phyloP scores from a whole-genome alignment of 2,113 vertebrate genomes.

The Dryoscopus gambensis region DNA sequence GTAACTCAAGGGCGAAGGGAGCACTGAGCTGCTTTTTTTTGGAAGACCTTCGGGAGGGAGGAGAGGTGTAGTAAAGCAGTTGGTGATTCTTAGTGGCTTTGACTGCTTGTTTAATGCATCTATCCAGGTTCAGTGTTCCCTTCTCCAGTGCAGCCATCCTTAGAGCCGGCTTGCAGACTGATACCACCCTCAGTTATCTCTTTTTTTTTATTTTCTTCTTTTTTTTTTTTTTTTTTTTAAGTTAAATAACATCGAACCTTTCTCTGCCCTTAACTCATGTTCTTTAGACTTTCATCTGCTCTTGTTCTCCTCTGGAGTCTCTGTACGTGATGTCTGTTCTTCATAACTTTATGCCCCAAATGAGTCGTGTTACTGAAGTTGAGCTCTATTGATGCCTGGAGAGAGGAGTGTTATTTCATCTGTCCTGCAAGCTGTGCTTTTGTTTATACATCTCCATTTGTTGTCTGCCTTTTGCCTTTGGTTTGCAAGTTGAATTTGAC shows the following conservation, averaged over 20 bases:
- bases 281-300: not conserved
- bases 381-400: not conserved
- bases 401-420: conserved; percentile 14
- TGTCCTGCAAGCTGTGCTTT: conserved; percentile 30
- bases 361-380: not conserved
- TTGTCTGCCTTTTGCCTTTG: not conserved
- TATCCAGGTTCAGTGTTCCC: not conserved
- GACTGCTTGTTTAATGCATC: not conserved
- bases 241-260: not conserved
- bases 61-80: not conserved
- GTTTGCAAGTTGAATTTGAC: not conserved
- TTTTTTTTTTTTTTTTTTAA: too few relatives aligned
- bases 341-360: not conserved
- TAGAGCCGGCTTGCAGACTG: not conserved
- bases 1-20: not conserved
- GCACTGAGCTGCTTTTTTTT: not conserved
- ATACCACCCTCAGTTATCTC: not conserved
- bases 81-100: not conserved
- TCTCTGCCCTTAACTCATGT: not conserved
- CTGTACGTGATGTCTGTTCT: not conserved
- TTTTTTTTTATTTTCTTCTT: too few relatives aligned
- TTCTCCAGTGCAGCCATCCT: not conserved
- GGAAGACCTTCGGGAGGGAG: not conserved
- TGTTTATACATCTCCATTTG: not conserved
- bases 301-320: not conserved